Evolutionary conservation across 2,113 vertebrate genomes (phyloP), one percentile per base, ranked within the genome.

Genomic region (Myiopsitta monachus): DNA sequence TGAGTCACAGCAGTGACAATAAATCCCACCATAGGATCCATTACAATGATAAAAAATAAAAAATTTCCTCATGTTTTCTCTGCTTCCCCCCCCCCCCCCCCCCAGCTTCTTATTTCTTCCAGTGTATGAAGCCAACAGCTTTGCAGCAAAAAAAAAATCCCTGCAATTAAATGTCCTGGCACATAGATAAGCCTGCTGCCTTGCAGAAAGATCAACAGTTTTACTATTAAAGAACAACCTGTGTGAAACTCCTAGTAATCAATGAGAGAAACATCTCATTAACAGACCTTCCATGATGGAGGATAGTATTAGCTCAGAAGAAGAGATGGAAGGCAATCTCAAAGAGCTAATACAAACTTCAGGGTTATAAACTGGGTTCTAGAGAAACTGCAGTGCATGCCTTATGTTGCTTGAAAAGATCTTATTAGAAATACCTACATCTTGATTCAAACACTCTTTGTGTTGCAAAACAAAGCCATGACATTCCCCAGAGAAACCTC

Each of bases 391-490:
- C 4, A 82, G 44, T 7, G 14, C 15, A 19, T 18, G 18, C 39
- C 44, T 95, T 38, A 18, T 4, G 1, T 55, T 76, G 52, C 64
- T 74, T 64, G 70, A 44, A 78, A 67, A 81, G 28, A 79, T 55
- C 73, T 54, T 44, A 38, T 61, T 59, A 82, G 74, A 90, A 88
- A 57, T 57, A 54, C 14, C 57, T 54, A 43, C 14, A 66, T 68
- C 73, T 94, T 62, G 73, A 93, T 77, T 93, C 30, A 74, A 80
- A 93, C 47, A 30, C 14, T 33, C 62, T 82, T 92, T 94, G 73
- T 82, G 63, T 76, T 74, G 57, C 47, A 76, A 63, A 95, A 94
- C 82, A 96, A 95, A 96, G 78, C 57, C 55, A 11, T 19, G 46
- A 75, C 47, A 61, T 79, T 91, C 75, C 57, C 79, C 75, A 92